Percentiles rank a stretch among this genome's conserved stretches.
Evolutionary conservation across 2,113 vertebrate genomes (phyloP).

Genomic region (Lepisosteus oculatus): DNA sequence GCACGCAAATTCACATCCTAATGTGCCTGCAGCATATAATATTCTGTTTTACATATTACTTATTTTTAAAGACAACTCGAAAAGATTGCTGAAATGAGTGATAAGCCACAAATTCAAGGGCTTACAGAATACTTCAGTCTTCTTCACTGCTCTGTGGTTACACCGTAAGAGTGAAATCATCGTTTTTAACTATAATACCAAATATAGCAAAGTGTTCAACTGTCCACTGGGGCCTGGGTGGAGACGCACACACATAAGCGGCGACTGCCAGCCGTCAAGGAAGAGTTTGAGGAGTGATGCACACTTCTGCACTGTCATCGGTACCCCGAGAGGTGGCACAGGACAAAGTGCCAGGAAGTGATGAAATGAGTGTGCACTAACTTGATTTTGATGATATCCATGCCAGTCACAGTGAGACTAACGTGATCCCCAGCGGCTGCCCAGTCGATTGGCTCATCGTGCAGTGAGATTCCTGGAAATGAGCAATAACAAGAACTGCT

Average conservation of each 20-base stretch:
- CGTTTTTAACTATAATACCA: not conserved
- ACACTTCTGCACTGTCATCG: not conserved
- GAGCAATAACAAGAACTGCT: constrained; percentile 65
- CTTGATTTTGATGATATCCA: constrained; percentile 99
- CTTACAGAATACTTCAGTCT: constrained; percentile 2
- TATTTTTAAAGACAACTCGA: not conserved
- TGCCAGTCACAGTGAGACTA: constrained; percentile 93
- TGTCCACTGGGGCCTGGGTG: not conserved
- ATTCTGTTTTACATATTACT: too few species aligned
- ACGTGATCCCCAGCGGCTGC: constrained; percentile 95
- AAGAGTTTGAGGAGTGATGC: not conserved
- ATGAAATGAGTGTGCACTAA: constrained; percentile 56
- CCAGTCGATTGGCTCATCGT: constrained; percentile 92
- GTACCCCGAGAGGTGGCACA: not conserved
- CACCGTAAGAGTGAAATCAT: not conserved
- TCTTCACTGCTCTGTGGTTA: constrained; percentile 11
- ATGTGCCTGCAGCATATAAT: too few species aligned
- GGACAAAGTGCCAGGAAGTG: not conserved
- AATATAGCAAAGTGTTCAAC: constrained; percentile 2
- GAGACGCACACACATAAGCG: not conserved
- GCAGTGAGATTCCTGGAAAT: constrained; percentile 90
- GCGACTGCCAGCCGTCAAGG: not conserved
- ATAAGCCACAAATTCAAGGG: too few species aligned
- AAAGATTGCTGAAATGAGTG: not conserved
- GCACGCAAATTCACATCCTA: too few species aligned